Evolutionary conservation across 2,797 vertebrate species (phyloP).

Genomic region (Epinephelus malabaricus): DNA sequence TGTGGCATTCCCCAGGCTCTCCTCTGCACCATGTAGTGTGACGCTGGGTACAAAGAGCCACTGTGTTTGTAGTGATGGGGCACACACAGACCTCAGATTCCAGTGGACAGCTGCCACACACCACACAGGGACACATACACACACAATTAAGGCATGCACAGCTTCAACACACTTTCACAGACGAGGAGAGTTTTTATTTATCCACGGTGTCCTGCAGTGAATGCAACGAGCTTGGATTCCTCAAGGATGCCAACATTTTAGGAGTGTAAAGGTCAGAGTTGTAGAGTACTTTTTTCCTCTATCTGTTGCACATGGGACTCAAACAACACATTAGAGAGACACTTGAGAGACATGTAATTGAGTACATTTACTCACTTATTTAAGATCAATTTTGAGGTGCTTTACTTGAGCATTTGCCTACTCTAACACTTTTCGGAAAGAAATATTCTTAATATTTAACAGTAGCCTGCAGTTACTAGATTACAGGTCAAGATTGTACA

Average conservation of each 20-base stretch:
- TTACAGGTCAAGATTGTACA: background rate
- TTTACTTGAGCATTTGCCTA: background rate
- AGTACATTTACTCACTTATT: too few species aligned
- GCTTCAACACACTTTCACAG: constrained; percentile 46
- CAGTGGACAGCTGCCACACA: constrained; percentile 69
- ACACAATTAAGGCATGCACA: constrained; percentile 39
- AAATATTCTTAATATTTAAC: background rate
- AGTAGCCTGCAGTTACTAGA: too few species aligned
- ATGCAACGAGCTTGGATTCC: constrained; percentile 33
- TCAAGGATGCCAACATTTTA: constrained; percentile 10
- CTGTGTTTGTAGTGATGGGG: constrained; percentile 63
- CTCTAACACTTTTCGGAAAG: background rate
- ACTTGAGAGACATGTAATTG: background rate
- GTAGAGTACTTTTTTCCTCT: constrained; percentile 12
- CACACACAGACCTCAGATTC: constrained; percentile 64
- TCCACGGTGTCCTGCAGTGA: constrained; percentile 37
- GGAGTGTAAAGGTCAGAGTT: background rate
- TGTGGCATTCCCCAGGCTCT: constrained; percentile 47
- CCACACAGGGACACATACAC: constrained; percentile 16
- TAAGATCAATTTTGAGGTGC: background rate
- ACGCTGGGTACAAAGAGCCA: constrained; percentile 62
- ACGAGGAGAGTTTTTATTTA: constrained; percentile 24
- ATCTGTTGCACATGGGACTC: background rate
- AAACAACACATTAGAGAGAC: background rate
- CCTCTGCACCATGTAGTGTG: constrained; percentile 43